Base-by-base conservation (phyloP, 2,888 invertebrate species). In the Baccha elongata region DNA sequence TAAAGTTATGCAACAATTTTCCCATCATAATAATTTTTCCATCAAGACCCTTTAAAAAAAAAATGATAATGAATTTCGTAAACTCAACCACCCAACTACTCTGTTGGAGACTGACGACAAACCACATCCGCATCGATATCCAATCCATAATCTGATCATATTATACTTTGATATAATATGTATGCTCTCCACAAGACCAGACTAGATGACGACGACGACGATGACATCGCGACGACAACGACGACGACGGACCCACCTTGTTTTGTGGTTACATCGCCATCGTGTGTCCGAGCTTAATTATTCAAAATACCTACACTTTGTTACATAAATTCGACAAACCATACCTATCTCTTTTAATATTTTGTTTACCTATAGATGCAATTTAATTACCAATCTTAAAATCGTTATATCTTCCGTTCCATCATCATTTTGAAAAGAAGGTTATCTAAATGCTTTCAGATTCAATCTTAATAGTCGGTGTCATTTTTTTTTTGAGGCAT, bases 111-210 rank as follows among this genome's bases (percentile, higher is more conserved):
- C 29, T 17, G 13, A 75, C 44, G 29, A 64, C 23, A 44, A 60
- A 55, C 58, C 65, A 75, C 75, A 75, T 75, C 68, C 68, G 75
- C 60, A 62, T 68, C 44, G 50, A 68, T 26, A 35, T 52, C 29
- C 52, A 58, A 35, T 52, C 29, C 44, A 52, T 53, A 60, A 52
- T 53, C 52, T 60, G 58, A 19, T 21, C 58, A n/a, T n/a, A 17
- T 17, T 60, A 44, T 29, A 60, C n/a, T n/a, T n/a, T n/a, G n/a
- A n/a, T n/a, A n/a, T n/a, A n/a, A n/a, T n/a, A n/a, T n/a, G n/a
- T n/a, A 32, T 32, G 29, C 29, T 32, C 8, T 1, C 37, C 35
- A 44, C 15, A 48, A 55, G 46, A 62, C 62, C 62, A 35, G 62
- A 13, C 58, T 11, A 60, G 35, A 44, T 8, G 37, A 21, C 53